Evolutionary conservation across 2,797 vertebrate genomes (phyloP).

Genomic region (Ibycter americanus): DNA sequence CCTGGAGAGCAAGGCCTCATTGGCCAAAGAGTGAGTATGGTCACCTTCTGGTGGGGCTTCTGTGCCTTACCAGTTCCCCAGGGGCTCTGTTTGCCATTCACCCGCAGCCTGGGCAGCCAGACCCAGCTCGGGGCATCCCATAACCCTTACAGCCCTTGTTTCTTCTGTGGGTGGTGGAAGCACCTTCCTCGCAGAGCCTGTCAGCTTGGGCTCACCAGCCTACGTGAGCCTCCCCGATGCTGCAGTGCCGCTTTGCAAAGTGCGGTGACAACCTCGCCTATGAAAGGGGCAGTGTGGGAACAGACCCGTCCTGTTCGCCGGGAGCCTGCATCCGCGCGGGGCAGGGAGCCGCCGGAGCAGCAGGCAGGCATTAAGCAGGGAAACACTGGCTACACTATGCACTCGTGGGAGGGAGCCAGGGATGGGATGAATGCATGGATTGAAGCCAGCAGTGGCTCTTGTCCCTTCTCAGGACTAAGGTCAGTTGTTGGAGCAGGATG

Average conservation of each 20-base stretch:
- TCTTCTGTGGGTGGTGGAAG: background rate
- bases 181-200: background rate
- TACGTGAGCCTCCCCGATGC: rapidly evolving
- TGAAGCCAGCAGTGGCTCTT: background rate
- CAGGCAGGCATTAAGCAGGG: background rate
- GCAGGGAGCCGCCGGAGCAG: background rate
- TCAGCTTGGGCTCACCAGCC: background rate
- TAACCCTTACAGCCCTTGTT: background rate
- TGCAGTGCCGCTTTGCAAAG: background rate
- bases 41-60: background rate
- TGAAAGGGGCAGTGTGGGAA: constrained; percentile 18
- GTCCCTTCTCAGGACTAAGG: constrained; percentile 6
- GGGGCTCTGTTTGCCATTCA: background rate
- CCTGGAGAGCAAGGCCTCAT: constrained; percentile 90
- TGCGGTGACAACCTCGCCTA: rapidly evolving
- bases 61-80: background rate
- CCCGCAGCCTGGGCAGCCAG: background rate
- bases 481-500: background rate
- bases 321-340: background rate
- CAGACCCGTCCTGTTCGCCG: background rate
- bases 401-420: background rate
- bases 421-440: background rate
- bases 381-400: constrained; percentile 4
- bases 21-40: constrained; percentile 86
- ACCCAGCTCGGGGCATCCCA: background rate